A percentile compares a stretch with the other conserved stretches of the same genome.
phyloP scores from a whole-genome alignment of 2,113 vertebrate species.

The Otis tarda region DNA sequence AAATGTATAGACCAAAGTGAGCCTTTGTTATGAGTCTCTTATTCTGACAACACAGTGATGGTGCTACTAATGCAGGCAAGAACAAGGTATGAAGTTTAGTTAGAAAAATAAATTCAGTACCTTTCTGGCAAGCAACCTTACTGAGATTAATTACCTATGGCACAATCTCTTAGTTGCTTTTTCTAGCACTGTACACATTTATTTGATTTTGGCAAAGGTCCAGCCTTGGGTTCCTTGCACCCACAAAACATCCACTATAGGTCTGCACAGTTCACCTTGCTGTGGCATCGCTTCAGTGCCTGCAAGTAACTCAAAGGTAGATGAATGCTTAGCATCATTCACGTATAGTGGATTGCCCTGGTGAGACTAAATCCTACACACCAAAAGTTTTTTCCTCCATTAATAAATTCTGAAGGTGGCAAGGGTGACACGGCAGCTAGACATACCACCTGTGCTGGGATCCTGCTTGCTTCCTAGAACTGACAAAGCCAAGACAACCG shows the following conservation, averaged over 20 bases:
- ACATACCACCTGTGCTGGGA: not conserved
- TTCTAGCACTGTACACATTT: not conserved
- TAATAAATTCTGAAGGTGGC: not conserved
- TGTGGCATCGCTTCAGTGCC: not conserved
- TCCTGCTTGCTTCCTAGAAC: fast-evolving
- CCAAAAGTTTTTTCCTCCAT: not conserved
- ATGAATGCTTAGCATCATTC: not conserved
- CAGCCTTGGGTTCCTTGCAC: not conserved
- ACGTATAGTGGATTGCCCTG: not conserved
- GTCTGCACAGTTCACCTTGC: not conserved
- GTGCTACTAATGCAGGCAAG: not conserved
- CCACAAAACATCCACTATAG: not conserved
- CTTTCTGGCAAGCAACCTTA: not conserved
- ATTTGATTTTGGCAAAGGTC: not conserved
- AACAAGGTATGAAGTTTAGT: not conserved
- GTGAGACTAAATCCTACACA: not conserved
- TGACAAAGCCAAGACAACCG: not conserved
- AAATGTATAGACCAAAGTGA: not conserved
- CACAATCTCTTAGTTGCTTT: not conserved
- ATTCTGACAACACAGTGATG: not conserved
- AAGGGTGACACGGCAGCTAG: fast-evolving
- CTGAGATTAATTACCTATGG: not conserved
- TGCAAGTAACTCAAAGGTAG: not conserved
- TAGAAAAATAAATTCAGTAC: not conserved
- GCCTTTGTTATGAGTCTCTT: not conserved